Evolutionary conservation across 2,888 invertebrate species (phyloP), one percentile per base, ranked within the genome.

Genomic region (Chesias legatella): DNA sequence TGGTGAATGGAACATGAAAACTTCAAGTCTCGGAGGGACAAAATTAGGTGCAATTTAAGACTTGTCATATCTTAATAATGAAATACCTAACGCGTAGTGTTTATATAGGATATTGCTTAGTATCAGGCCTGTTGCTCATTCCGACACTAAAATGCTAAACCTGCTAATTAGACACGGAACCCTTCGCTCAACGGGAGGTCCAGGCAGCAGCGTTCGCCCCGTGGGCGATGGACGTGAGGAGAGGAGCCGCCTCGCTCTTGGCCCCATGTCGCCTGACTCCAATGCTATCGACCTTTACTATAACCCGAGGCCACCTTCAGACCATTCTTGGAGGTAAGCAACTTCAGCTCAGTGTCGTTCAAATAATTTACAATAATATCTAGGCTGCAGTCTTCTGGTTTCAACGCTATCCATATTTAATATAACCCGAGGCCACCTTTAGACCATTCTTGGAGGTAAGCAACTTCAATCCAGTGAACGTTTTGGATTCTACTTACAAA

Each of bases 201-300:
- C 79, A 5, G 91, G 67, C 71, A 90, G 84, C 65, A 90, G 67
- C 68, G 90, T 85, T 67, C 90, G 79, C 88, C 94, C 68, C 82
- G 90, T 91, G 33, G 94, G 94, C 7, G 95, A 95, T 63, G 95
- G 95, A 1, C 85, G 95, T 28, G 95, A 95, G 66, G 95, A 94
- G 90, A 90, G 94, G 39, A 94, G 94, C 46, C 89, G 94, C 33
- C 81, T 95, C 37, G 94, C 94, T 33, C 85, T 95, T 6, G 89
- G 94, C 10, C 90, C 93, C 13, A 85, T 92, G 33, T 93, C 92
- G 48, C 92, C 91, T 9, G 91, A 92, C 58, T 94, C 94, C 21
- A 91, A 90, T 30, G 81, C 82, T 1, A 79, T 93, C 51, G 95
- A 95, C 73, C 84, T 95, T 47, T 95, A 95, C 74, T 95, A 95